These are phyloP conservation scores for Oscheius onirici DNA, from an alignment of 2,888 invertebrate species.

Conservation along the genomic window DNA sequence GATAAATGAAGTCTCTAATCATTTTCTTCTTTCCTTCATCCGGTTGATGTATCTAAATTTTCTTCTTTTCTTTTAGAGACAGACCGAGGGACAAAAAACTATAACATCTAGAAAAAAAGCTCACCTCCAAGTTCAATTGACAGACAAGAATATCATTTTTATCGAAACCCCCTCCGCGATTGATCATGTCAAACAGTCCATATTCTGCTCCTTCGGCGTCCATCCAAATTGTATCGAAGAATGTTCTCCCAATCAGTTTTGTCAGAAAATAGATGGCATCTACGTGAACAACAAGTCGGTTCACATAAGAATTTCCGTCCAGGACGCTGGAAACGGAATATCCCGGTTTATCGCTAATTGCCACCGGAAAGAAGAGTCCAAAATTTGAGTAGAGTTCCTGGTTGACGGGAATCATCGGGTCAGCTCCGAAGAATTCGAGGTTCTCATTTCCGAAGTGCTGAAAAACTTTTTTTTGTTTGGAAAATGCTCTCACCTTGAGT, in stretches of 20 bases:
- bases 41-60: constrained; percentile 37
- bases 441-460: constrained; percentile 26
- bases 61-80: background rate
- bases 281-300: constrained; percentile 37
- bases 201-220: constrained; percentile 42
- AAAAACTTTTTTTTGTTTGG: constrained; percentile 25
- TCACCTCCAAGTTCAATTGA: constrained; percentile 37
- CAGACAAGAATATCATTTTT: constrained; percentile 36
- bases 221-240: constrained; percentile 40
- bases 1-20: constrained; percentile 39
- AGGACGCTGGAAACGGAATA: constrained; percentile 4
- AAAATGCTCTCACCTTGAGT: constrained; percentile 23
- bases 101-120: background rate
- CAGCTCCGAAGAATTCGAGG: constrained; percentile 22
- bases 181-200: constrained; percentile 36
- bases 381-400: constrained; percentile 7
- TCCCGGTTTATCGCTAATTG: constrained; percentile 14
- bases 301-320: constrained; percentile 29
- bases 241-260: constrained; percentile 30
- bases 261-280: constrained; percentile 37
- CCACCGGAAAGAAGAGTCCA: constrained; percentile 20
- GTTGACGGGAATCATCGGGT: constrained; percentile 17
- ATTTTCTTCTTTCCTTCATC: constrained; percentile 36
- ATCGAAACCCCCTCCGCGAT: constrained; percentile 26
- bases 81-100: too few species aligned